Percentiles rank a stretch among this genome's conserved stretches.
Evolutionary conservation across 1,140 invertebrate genomes (phyloP).

Genomic region (Drosophila suzukii): DNA sequence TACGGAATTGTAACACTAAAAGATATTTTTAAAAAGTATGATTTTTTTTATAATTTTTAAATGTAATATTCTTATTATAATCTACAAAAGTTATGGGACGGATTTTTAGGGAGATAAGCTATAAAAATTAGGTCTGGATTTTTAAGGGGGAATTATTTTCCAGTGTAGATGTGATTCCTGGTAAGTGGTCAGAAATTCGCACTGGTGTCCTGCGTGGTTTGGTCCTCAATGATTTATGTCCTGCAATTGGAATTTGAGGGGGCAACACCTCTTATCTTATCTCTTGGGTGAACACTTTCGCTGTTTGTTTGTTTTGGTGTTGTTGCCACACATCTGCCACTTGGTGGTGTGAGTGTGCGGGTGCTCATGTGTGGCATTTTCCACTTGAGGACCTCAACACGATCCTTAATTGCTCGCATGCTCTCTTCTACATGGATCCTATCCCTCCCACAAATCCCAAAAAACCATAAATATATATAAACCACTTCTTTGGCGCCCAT

Average conservation of each 20-base stretch:
- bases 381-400: slow-evolving; percentile 62
- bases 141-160: neutral
- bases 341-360: slow-evolving; percentile 1
- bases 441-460: slow-evolving; percentile 8
- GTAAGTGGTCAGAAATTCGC: slow-evolving; percentile 42
- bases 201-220: slow-evolving; percentile 13
- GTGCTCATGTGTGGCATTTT: slow-evolving; percentile 32
- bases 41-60: too few relatives aligned
- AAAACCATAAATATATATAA: slow-evolving; percentile 6
- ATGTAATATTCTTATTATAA: too few relatives aligned
- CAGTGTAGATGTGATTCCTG: slow-evolving; percentile 14
- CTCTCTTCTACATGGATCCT: slow-evolving; percentile 10
- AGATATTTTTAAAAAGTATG: too few relatives aligned
- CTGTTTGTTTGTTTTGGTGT: slow-evolving; percentile 33
- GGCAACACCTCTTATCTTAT: slow-evolving; percentile 39
- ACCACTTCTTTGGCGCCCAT: neutral
- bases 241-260: slow-evolving; percentile 18
- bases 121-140: too few relatives aligned
- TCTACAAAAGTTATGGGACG: neutral
- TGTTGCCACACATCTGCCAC: slow-evolving; percentile 45
- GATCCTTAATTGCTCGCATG: slow-evolving; percentile 50
- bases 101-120: neutral
- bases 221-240: slow-evolving; percentile 46
- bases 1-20: too few relatives aligned
- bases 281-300: slow-evolving; percentile 38